phyloP scores from a whole-genome alignment of 2,797 vertebrate species.

The Manis javanica region DNA sequence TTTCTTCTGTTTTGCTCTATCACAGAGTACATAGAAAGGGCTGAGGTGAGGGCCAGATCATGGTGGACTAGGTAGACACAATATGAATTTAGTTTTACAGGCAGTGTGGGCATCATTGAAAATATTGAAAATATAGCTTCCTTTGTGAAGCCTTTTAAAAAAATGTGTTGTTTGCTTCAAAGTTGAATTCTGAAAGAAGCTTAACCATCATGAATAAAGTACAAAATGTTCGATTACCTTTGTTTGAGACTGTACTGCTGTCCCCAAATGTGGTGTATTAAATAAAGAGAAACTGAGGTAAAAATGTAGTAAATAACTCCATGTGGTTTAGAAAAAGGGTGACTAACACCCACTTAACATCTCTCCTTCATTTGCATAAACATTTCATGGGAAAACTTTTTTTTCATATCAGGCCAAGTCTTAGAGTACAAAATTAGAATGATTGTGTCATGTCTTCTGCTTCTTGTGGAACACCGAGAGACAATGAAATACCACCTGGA shows the following conservation, averaged over 20 bases:
- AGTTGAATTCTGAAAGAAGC: neutral
- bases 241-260: neutral
- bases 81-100: neutral
- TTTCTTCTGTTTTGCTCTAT: neutral
- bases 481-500: neutral
- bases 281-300: neutral
- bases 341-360: neutral
- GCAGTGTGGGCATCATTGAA: neutral
- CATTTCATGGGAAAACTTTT: neutral
- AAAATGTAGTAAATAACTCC: neutral
- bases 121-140: neutral
- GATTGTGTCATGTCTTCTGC: neutral
- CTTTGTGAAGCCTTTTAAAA: neutral
- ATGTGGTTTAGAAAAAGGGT: neutral
- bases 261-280: neutral
- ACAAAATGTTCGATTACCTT: neutral
- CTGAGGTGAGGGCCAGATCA: neutral
- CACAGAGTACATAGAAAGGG: neutral
- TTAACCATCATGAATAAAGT: neutral
- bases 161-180: neutral
- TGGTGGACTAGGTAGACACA: neutral
- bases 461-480: neutral
- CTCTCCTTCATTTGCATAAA: neutral
- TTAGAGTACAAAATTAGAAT: neutral
- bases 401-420: neutral